Conservation (phyloP, 37 sponge, comb jelly and placozoan species). For the Oscarella lobularis region DNA sequence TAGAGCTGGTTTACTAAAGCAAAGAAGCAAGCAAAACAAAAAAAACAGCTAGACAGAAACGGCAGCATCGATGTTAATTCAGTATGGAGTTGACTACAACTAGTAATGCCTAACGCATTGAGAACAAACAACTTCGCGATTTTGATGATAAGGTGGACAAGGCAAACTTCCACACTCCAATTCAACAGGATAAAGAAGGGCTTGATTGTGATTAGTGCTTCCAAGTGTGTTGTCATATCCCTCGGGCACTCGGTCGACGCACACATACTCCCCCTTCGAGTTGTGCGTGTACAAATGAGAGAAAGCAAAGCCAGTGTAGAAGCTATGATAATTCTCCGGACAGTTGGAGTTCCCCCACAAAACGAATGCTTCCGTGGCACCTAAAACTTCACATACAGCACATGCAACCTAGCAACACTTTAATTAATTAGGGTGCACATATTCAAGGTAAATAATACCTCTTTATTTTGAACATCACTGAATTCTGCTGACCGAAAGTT, state of each 20-base stretch:
- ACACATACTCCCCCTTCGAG: background rate
- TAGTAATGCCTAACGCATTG: background rate
- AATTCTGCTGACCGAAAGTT: background rate
- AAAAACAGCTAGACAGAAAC: no score
- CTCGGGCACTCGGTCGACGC: background rate
- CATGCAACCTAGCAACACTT: background rate
- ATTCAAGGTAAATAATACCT: background rate
- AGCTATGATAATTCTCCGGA: background rate
- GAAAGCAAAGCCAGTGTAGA: background rate
- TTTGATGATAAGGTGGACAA: background rate
- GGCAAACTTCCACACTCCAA: conserved; percentile 1
- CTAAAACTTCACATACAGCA: background rate
- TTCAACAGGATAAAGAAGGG: background rate
- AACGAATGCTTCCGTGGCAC: background rate
- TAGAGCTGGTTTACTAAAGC: no score
- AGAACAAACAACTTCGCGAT: background rate
- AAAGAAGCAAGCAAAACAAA: no score
- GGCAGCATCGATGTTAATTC: no score
- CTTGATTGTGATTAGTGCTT: background rate
- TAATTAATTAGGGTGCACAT: background rate
- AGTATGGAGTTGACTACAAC: no score
- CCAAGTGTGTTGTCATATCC: background rate
- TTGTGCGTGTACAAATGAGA: background rate
- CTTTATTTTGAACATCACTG: background rate
- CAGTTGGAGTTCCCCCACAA: background rate